Percentiles rank a stretch among this genome's conserved stretches.
Conservation (phyloP, 2,113 vertebrate genomes). For the Steatornis caripensis region DNA sequence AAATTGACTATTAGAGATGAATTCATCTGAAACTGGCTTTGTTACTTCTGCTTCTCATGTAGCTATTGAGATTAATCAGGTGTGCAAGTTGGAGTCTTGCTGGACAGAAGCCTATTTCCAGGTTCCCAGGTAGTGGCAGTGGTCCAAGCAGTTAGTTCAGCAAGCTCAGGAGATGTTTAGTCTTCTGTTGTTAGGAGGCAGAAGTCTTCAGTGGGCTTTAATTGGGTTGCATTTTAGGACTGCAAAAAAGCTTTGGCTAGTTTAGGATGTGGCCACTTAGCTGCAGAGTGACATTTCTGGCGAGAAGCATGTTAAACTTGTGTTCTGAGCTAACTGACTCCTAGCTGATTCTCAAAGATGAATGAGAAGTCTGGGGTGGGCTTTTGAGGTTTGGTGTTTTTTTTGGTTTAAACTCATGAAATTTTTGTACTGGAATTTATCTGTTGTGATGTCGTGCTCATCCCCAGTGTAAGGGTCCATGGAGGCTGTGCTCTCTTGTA, state of each 20-base stretch:
- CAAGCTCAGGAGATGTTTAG: neutral
- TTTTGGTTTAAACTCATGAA: neutral
- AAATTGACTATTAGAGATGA: neutral
- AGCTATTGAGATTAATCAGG: neutral
- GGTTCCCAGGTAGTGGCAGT: neutral
- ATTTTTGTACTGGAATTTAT: neutral
- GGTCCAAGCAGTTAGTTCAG: neutral
- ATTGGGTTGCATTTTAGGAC: neutral
- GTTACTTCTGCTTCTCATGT: neutral
- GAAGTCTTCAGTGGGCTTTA: neutral
- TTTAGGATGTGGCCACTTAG: neutral
- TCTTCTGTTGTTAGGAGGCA: neutral
- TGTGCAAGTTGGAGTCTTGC: neutral
- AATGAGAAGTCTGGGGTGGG: neutral
- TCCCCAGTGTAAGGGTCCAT: neutral
- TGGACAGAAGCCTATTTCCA: neutral
- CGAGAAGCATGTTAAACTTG: neutral
- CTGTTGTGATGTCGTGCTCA: neutral
- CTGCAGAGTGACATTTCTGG: neutral
- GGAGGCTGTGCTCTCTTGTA: neutral
- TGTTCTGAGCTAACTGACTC: neutral
- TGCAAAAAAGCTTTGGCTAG: neutral
- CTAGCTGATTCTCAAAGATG: neutral
- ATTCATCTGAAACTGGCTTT: neutral
- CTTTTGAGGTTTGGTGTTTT: neutral